Evolutionary conservation across 2,888 invertebrate species (phyloP), one percentile per base, ranked within the genome.

Genomic region (Ariolimax columbianus): DNA sequence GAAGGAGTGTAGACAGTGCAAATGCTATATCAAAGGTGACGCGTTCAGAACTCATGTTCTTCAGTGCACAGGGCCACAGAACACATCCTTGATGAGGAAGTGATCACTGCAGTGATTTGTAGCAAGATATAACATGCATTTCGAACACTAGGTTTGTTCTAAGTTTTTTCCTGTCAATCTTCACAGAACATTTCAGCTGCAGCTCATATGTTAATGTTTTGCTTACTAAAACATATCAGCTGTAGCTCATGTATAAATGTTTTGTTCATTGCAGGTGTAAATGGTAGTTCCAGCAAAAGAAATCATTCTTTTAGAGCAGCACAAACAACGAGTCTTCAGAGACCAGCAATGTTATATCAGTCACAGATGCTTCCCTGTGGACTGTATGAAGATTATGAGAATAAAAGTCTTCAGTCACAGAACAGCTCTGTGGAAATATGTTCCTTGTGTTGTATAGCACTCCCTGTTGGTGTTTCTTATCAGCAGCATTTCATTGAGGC

Each of bases 181-280:
- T 30, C 40, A 23, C 26, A 40, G 43, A 4, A 43, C 26, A n/a
- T 72, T 40, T 72, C 43, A 40, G 36, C 14, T n/a, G n/a, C n/a
- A n/a, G n/a, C n/a, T n/a, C n/a, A n/a, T n/a, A n/a, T 55, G 55
- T 55, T 55, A 55, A 23, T 55, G 47, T 55, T 17, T 55, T 55
- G 3, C 19, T 55, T 55, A 47, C 47, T 47, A 47, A 47, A 47
- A 47, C 14, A 47, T 23, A 23, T 3, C 23, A 55, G 55, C 40
- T 33, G 51, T 30, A 75, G 68, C 63, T 79, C 23, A 79, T 43
- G 43, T 66, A 14, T 77, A 1, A 68, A 59, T 79, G 40, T 82
- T 83, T 83, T 83, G 30, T 83, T 83, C 78, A 78, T 83, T 83
- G 83, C 83, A 83, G 83, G 83, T 83, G 55, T 78, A 55, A 77